Percentiles rank a stretch among this genome's conserved stretches.
phyloP scores from a whole-genome alignment of 1,140 invertebrate species.

The Harlomillsia oculata region DNA sequence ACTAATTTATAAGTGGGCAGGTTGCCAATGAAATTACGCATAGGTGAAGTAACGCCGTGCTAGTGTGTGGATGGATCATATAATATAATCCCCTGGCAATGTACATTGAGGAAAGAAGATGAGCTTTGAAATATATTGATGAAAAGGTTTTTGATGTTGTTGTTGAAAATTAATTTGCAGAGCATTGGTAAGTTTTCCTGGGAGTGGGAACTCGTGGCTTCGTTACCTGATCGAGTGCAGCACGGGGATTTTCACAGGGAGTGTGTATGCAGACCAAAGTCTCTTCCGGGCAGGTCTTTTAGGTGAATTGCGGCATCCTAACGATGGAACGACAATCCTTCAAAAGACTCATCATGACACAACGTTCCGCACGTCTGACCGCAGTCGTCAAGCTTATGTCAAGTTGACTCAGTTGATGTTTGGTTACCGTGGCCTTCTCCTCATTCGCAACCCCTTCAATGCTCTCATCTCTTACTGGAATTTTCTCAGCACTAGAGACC shows the following conservation, averaged over 20 bases:
- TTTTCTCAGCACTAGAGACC: conserved; percentile 15
- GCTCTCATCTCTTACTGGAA: conserved; percentile 29
- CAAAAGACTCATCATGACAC: conserved; percentile 34
- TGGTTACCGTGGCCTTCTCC: conserved; percentile 29
- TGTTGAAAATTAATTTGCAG: conserved; percentile 4
- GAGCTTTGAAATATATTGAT: background rate
- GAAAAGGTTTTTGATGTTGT: background rate
- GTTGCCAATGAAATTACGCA: no score
- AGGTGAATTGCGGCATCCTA: conserved; percentile 22
- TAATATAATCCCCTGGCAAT: no score
- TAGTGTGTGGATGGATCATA: no score
- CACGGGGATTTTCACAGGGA: conserved; percentile 30
- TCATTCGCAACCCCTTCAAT: conserved; percentile 31
- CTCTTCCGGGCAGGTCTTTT: conserved; percentile 13
- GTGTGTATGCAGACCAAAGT: conserved; percentile 17
- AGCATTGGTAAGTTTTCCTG: conserved; percentile 33
- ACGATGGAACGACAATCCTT: conserved; percentile 29
- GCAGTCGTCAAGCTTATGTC: background rate
- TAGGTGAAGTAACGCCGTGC: no score
- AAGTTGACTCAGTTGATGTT: conserved; percentile 15
- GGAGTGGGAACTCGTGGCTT: conserved; percentile 30
- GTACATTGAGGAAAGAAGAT: no score
- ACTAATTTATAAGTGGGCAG: no score
- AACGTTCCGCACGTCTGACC: background rate
- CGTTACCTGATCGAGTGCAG: conserved; percentile 21